phyloP scores from a whole-genome alignment of 2,888 invertebrate genomes.

The Arge pagana region DNA sequence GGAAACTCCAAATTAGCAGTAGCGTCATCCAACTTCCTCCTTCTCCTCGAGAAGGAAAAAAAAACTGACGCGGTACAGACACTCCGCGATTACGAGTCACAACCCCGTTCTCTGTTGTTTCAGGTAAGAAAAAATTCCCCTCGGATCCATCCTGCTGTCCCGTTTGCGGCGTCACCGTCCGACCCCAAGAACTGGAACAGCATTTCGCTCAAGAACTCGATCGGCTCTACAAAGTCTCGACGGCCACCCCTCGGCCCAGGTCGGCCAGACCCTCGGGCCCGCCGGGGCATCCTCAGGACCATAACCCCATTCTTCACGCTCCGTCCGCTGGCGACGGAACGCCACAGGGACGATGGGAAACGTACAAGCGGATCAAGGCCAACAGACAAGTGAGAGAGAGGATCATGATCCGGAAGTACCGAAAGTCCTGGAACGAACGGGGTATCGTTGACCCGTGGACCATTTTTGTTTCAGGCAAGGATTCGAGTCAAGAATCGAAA shows the following conservation, averaged over 20 bases:
- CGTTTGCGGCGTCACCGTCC: conserved; percentile 83
- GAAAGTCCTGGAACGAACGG: neutral
- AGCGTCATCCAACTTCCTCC: no score
- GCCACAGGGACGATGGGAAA: conserved; percentile 71
- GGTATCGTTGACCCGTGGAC: neutral
- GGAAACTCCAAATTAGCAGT: no score
- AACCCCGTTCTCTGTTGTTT: no score
- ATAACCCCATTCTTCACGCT: conserved; percentile 53
- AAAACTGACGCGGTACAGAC: no score
- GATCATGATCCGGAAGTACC: neutral
- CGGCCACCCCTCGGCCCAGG: conserved; percentile 49
- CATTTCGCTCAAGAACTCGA: conserved; percentile 83
- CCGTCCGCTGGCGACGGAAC: conserved; percentile 58
- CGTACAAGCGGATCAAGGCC: conserved; percentile 73
- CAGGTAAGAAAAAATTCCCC: conserved; percentile 55
- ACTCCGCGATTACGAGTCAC: no score
- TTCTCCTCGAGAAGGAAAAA: no score
- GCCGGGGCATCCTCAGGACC: conserved; percentile 48
- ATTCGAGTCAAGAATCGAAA: conserved; percentile 68
- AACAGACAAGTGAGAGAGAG: conserved; percentile 74
- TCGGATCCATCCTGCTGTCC: conserved; percentile 81
- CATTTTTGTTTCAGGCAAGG: conserved; percentile 47
- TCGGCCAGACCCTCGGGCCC: conserved; percentile 56
- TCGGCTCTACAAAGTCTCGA: conserved; percentile 66
- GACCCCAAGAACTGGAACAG: conserved; percentile 80